Evolutionary conservation across 1,140 invertebrate genomes (phyloP).

Genomic region (Phthorimaea operculella): DNA sequence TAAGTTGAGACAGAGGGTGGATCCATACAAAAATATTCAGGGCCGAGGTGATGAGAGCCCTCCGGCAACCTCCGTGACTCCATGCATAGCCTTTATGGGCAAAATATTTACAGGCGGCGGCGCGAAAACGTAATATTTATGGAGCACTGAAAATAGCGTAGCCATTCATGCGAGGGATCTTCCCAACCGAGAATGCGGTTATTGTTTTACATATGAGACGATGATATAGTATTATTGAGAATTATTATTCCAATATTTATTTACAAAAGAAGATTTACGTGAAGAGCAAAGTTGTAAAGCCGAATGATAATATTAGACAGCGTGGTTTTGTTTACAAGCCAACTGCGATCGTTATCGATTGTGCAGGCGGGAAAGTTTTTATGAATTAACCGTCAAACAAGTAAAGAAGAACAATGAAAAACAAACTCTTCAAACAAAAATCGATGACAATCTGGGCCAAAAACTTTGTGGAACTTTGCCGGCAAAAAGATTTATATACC

Average conservation of each 20-base stretch:
- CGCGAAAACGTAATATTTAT: conserved; percentile 50
- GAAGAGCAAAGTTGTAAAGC: background rate
- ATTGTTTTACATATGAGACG: conserved; percentile 31
- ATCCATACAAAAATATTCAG: conserved; percentile 63
- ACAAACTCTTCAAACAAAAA: conserved; percentile 68
- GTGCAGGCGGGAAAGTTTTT: conserved; percentile 61
- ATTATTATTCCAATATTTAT: background rate
- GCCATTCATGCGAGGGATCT: conserved; percentile 19
- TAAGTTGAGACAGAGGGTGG: conserved; percentile 63
- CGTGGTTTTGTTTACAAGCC: conserved; percentile 42
- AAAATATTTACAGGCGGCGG: conserved; percentile 54
- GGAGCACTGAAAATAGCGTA: conserved; percentile 34
- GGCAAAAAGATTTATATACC: conserved; percentile 68
- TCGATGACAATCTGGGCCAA: conserved; percentile 69
- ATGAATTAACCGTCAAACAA: conserved; percentile 68
- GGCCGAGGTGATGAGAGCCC: conserved; percentile 56
- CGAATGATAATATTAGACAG: background rate
- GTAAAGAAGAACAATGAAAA: conserved; percentile 68
- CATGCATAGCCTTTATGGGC: conserved; percentile 53
- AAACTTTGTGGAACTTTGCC: conserved; percentile 63
- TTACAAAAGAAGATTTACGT: background rate
- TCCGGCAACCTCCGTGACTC: conserved; percentile 30
- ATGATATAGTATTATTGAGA: conserved; percentile 26
- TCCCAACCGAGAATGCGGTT: conserved; percentile 19
- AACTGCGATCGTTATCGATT: conserved; percentile 52